These are phyloP conservation scores for Heterohyrax brucei DNA, from an alignment of 2,797 vertebrate species.

Conservation along the genomic window DNA sequence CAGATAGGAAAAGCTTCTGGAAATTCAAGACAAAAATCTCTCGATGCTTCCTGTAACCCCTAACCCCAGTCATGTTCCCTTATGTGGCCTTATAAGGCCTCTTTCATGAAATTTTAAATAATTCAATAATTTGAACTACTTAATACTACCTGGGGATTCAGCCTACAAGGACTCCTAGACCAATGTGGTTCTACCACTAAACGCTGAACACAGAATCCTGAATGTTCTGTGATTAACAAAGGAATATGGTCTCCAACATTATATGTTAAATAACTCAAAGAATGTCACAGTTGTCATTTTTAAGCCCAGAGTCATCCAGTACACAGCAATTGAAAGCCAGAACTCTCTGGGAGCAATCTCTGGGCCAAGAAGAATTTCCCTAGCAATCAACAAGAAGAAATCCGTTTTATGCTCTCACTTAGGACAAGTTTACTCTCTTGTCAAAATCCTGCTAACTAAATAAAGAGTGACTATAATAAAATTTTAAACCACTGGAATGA, in stretches of 20 bases:
- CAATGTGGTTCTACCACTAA: neutral
- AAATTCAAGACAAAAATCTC: neutral
- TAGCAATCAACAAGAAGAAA: conserved; percentile 27
- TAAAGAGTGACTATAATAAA: neutral
- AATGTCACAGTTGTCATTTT: neutral
- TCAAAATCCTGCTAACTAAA: neutral
- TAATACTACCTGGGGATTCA: neutral
- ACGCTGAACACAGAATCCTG: neutral
- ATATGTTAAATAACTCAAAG: neutral
- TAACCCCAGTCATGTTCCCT: neutral
- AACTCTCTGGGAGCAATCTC: neutral
- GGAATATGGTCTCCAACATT: neutral
- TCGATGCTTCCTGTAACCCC: neutral
- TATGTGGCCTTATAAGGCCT: neutral
- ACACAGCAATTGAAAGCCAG: neutral
- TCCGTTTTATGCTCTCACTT: neutral
- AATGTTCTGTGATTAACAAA: conserved; percentile 20
- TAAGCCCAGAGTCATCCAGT: neutral
- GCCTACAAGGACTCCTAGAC: neutral
- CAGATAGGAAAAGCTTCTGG: neutral
- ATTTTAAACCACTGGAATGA: conserved; percentile 37
- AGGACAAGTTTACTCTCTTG: too few species aligned
- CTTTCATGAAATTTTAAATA: conserved; percentile 5
- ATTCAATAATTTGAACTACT: neutral
- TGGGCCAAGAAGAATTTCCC: neutral